phyloP scores from a whole-genome alignment of 1,140 invertebrate species.

The Solen grandis region DNA sequence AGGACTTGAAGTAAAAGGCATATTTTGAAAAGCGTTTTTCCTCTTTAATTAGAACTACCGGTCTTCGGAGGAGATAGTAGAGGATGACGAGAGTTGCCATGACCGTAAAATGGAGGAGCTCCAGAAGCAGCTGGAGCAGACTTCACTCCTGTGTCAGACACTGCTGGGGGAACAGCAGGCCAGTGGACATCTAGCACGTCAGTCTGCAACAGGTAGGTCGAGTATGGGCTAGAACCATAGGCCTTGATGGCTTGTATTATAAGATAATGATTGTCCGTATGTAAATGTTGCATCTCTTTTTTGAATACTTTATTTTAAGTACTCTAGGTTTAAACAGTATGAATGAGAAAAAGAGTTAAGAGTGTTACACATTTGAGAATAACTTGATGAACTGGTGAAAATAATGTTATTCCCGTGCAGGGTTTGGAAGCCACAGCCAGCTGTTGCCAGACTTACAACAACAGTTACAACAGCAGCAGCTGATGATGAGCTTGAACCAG shows the following conservation, averaged over 20 bases:
- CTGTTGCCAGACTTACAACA: constrained; percentile 64
- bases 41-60: constrained; percentile 68
- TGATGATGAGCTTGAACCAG: constrained; percentile 75
- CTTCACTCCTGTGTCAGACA: constrained; percentile 66
- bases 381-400: no score
- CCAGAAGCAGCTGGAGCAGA: constrained; percentile 70
- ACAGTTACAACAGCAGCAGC: constrained; percentile 76
- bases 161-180: constrained; percentile 63
- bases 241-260: no score
- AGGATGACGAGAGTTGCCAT: constrained; percentile 65
- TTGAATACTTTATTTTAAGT: no score
- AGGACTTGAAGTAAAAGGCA: no score
- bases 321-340: no score
- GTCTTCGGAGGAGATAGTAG: constrained; percentile 69
- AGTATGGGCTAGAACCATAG: not conserved
- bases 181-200: constrained; percentile 28
- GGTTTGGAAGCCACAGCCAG: constrained; percentile 45
- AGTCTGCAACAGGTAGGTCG: constrained; percentile 34
- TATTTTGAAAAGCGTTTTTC: no score
- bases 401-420: constrained; percentile 9
- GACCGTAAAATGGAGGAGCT: constrained; percentile 48
- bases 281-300: no score
- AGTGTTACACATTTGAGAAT: no score
- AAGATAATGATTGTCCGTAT: no score
- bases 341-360: no score